Conservation (phyloP, 1,140 invertebrate species). For the Drosophila kohkoa region DNA sequence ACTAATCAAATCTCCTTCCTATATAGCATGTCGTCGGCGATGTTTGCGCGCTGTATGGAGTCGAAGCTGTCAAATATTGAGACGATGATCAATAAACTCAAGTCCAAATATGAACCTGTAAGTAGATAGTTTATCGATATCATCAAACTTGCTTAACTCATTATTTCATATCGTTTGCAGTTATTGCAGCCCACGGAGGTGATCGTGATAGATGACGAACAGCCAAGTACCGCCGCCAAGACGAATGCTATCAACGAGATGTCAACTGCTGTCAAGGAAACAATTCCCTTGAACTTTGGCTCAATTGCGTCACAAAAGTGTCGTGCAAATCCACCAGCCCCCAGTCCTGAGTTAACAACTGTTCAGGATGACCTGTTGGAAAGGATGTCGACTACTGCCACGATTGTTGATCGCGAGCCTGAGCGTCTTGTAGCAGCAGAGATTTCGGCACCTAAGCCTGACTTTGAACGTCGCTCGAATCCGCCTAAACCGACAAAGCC, state of each 20-base stretch:
- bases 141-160: background rate
- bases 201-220: constrained; percentile 26
- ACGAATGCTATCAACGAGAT: background rate
- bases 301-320: no score
- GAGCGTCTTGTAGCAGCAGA: background rate
- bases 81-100: constrained; percentile 41
- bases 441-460: background rate
- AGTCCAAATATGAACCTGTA: constrained; percentile 50
- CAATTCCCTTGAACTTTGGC: no score
- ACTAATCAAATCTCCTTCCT: background rate
- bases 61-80: constrained; percentile 49
- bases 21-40: constrained; percentile 2
- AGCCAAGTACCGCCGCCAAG: background rate
- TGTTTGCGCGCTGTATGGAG: constrained; percentile 4
- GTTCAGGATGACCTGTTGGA: no score
- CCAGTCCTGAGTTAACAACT: no score
- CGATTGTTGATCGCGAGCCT: no score
- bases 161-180: background rate
- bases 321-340: no score
- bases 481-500: background rate
- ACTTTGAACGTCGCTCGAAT: background rate
- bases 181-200: constrained; percentile 13
- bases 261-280: no score
- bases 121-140: constrained; percentile 6
- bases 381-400: no score